Evolutionary conservation across 2,113 vertebrate genomes (phyloP).

Genomic region (Neomonachus schauinslandi): DNA sequence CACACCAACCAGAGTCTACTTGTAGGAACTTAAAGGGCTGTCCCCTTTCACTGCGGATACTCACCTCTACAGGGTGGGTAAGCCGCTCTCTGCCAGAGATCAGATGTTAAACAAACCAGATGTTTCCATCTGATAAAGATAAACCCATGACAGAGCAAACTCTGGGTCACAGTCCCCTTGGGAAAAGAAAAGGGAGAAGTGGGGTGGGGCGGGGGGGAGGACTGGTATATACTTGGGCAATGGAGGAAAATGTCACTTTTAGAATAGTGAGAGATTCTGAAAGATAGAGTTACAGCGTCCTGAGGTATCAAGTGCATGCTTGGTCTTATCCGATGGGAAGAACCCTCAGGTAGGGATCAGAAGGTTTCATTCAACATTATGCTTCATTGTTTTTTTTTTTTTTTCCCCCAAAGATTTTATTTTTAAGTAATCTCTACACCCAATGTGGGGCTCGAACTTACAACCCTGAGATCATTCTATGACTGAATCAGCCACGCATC

Average conservation of each 20-base stretch:
- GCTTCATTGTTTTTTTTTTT: neutral
- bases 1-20: neutral
- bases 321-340: neutral
- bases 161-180: neutral
- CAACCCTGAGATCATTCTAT: neutral
- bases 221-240: neutral
- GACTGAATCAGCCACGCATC: neutral
- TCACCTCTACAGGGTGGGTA: neutral
- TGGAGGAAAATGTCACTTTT: neutral
- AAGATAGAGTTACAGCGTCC: neutral
- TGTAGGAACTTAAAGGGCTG: neutral
- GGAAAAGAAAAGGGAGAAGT: neutral
- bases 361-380: neutral
- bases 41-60: neutral
- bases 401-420: neutral
- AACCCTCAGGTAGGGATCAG: neutral
- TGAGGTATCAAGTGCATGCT: neutral
- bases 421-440: neutral
- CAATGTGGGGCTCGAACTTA: neutral
- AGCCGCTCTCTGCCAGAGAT: neutral
- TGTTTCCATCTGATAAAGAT: conserved; percentile 15
- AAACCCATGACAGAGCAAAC: neutral
- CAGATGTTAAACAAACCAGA: neutral
- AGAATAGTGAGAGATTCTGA: neutral
- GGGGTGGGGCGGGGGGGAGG: neutral